Evolutionary conservation across 1,140 invertebrate species (phyloP), one percentile per base, ranked within the genome.

Genomic region (Dreissena polymorpha): DNA sequence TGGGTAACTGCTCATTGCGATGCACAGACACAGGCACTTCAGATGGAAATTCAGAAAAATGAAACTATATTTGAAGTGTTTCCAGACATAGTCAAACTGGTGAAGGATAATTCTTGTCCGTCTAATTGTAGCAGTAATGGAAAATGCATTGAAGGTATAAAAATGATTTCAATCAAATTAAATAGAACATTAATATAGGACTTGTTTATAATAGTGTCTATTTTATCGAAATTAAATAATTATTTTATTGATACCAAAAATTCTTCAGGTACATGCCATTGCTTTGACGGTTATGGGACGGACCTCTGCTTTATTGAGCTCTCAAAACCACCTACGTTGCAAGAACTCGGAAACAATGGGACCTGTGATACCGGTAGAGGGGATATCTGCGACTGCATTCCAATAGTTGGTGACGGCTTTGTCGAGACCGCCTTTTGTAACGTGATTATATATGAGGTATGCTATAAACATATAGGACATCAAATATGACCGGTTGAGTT

Each of bases 391-490:
- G 67, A 70, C 76, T 70, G 21, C 27, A 69, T 79, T 57, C 51
- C 55, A 39, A 21, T 79, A 10, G 76, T 79, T 39, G 76, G 76
- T 8, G 53, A 79, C 50, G 76, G 76, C 3, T 79, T 79, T 29
- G 50, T 79, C n/a, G 76, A 79, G 1, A 50, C 7, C 51, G 65
- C 65, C 7, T 18, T 7, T 0, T 79, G 76, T 29, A 70, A 70
- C 21, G 25, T 79, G 7, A 60, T 21, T 14, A n/a, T 21, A 68
- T 68, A 21, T 27, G 25, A 25, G 67, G 57, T 12, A 60, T 60
- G 39, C 51, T 39, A 55, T 10, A 23, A 1, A 27, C 16, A 16
- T 13, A 60, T 49, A 60, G 72, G 21, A 60, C 10, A 8, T 74
- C 64, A 49, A 29, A 23, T 18, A 0, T 63, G n/a, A 39, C 39